Evolutionary conservation across 1,140 invertebrate genomes (phyloP).

Genomic region (Drosophila suzukii): DNA sequence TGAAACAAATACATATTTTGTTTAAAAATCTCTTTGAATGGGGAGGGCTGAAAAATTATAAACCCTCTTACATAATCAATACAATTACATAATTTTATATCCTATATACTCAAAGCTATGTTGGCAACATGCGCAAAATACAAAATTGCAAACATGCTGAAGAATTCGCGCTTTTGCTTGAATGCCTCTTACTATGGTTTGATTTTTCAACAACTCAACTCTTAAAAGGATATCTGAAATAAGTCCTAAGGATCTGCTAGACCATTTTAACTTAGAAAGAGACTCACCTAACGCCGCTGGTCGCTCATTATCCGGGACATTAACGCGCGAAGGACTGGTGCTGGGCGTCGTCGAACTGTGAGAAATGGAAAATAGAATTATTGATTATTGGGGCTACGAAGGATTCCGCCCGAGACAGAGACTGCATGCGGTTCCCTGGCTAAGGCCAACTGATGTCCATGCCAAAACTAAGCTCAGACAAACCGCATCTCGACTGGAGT

Average conservation of each 20-base stretch:
- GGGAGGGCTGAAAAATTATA: too few relatives aligned
- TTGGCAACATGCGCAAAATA: too few relatives aligned
- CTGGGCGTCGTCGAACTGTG: constrained; percentile 11
- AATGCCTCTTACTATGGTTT: too few relatives aligned
- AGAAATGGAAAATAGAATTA: neutral
- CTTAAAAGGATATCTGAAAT: neutral
- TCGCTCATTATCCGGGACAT: constrained; percentile 31
- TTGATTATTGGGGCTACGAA: neutral
- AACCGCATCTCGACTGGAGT: constrained; percentile 7
- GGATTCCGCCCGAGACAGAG: constrained; percentile 29
- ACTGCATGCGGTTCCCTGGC: constrained; percentile 45
- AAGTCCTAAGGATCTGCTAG: neutral
- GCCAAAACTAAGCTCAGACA: constrained; percentile 24
- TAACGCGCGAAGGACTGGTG: constrained; percentile 12
- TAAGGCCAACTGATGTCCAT: constrained; percentile 46
- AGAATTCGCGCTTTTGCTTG: neutral
- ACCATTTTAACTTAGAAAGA: neutral
- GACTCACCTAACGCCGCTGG: constrained; percentile 28
- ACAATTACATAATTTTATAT: too few relatives aligned
- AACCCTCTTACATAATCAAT: too few relatives aligned
- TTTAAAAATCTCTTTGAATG: too few relatives aligned
- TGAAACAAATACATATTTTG: too few relatives aligned
- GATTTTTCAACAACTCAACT: neutral
- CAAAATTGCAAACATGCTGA: too few relatives aligned
- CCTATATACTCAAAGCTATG: too few relatives aligned